Percentiles rank a stretch among this genome's conserved stretches.
Evolutionary conservation across 2,888 invertebrate genomes (phyloP).

Genomic region (Temnothorax ravouxi): DNA sequence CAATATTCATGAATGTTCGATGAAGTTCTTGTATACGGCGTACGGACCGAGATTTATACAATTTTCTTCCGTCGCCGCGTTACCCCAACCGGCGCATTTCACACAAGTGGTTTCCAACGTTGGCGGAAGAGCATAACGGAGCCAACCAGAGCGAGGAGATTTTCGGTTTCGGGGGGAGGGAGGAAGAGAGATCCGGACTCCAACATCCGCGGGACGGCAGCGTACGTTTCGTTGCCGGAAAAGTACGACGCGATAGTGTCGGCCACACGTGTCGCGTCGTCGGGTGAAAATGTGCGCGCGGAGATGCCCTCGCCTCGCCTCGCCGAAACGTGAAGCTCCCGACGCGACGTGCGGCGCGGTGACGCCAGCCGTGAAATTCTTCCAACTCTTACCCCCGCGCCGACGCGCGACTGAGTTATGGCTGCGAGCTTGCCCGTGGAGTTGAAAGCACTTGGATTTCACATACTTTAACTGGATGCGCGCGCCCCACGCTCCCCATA

Average conservation of each 20-base stretch:
- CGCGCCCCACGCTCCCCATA: slow-evolving; percentile 35
- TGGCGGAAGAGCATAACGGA: not conserved
- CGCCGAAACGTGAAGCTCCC: slow-evolving; percentile 42
- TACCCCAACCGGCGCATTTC: not conserved
- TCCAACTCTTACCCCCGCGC: slow-evolving; percentile 61
- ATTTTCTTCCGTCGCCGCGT: not conserved
- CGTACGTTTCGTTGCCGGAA: slow-evolving; percentile 5
- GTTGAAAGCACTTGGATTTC: slow-evolving; percentile 75
- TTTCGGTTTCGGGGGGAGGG: not conserved
- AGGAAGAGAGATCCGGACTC: not conserved
- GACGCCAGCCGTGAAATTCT: slow-evolving; percentile 73
- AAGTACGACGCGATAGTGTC: slow-evolving; percentile 26
- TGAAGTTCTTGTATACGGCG: not conserved
- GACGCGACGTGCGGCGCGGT: slow-evolving; percentile 59
- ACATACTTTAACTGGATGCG: slow-evolving; percentile 69
- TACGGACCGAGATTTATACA: not conserved
- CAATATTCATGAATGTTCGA: slow-evolving; percentile 8
- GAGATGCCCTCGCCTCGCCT: not conserved
- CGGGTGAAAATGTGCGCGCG: slow-evolving; percentile 27
- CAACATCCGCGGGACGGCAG: slow-evolving; percentile 5
- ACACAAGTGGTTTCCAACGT: slow-evolving; percentile 1
- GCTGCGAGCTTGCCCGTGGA: slow-evolving; percentile 59
- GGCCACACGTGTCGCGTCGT: slow-evolving; percentile 38
- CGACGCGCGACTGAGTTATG: slow-evolving; percentile 68
- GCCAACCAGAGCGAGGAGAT: slow-evolving; percentile 6